phyloP scores from a whole-genome alignment of 2,113 vertebrate genomes.

The Puffinus mauretanicus region DNA sequence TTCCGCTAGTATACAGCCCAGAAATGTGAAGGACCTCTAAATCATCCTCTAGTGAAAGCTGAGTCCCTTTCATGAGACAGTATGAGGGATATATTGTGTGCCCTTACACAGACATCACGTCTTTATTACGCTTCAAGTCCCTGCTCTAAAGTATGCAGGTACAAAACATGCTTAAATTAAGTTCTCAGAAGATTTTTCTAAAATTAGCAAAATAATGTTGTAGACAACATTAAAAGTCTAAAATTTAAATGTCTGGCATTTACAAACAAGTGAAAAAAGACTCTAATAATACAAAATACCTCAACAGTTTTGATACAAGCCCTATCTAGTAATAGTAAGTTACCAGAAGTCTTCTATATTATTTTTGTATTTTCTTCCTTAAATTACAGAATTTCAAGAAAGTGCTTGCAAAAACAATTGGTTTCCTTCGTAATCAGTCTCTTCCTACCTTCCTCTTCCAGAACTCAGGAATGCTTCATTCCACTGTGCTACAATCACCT shows the following conservation, averaged over 20 bases:
- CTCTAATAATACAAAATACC: not conserved
- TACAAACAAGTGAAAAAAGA: not conserved
- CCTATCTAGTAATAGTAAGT: not conserved
- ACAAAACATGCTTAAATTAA: not conserved
- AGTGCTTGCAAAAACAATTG: not conserved
- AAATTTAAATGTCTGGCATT: not conserved
- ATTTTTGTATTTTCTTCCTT: not conserved
- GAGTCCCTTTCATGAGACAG: not conserved
- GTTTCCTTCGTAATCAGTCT: not conserved
- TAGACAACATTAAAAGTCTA: not conserved
- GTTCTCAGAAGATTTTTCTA: not conserved
- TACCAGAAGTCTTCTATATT: not conserved
- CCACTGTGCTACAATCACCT: not conserved
- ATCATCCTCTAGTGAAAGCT: not conserved
- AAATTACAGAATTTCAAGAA: not conserved
- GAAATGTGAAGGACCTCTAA: conserved; percentile 18
- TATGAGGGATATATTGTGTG: not conserved
- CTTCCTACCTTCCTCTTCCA: not conserved
- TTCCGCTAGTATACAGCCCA: not conserved
- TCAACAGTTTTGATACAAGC: not conserved
- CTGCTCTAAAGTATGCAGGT: not conserved
- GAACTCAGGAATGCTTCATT: not conserved
- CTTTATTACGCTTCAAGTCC: not conserved
- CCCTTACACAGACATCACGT: not conserved
- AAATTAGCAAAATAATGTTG: not conserved